Evolutionary conservation across 2,888 invertebrate species (phyloP).

Genomic region (Calliphora vomitoria): DNA sequence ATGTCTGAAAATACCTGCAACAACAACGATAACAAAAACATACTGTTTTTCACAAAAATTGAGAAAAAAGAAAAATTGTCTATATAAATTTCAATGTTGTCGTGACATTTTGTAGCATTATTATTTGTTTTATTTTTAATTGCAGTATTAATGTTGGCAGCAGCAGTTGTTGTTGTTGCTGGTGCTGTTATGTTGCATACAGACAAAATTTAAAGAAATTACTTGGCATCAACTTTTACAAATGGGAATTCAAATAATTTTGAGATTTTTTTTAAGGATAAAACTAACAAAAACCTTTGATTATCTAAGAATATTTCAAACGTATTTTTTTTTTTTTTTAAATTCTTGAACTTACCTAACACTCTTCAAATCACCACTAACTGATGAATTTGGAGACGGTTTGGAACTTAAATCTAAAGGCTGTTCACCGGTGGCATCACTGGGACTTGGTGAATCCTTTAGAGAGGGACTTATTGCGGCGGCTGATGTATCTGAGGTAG

Average conservation of each 20-base stretch:
- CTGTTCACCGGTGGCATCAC: constrained; percentile 87
- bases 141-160: constrained; percentile 60
- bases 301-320: no score
- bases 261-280: no score
- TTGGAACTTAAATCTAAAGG: constrained; percentile 94
- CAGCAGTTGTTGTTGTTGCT: constrained; percentile 44
- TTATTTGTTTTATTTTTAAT: constrained; percentile 59
- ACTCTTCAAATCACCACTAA: constrained; percentile 86
- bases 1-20: constrained; percentile 68
- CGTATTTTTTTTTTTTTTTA: no score
- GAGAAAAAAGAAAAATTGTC: constrained; percentile 49
- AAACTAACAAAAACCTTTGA: no score
- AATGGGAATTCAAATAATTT: background rate
- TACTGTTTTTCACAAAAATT: constrained; percentile 29
- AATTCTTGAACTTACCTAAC: constrained; percentile 85
- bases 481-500: constrained; percentile 84
- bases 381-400: constrained; percentile 86
- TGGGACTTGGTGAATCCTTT: constrained; percentile 85
- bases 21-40: constrained; percentile 32
- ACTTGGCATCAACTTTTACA: constrained; percentile 11
- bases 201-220: constrained; percentile 48
- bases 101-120: constrained; percentile 71
- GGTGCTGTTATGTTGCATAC: constrained; percentile 13
- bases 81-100: constrained; percentile 76
- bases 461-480: constrained; percentile 83